Evolutionary conservation across 1,140 invertebrate genomes (phyloP).

Genomic region (Globodera ellingtonae): DNA sequence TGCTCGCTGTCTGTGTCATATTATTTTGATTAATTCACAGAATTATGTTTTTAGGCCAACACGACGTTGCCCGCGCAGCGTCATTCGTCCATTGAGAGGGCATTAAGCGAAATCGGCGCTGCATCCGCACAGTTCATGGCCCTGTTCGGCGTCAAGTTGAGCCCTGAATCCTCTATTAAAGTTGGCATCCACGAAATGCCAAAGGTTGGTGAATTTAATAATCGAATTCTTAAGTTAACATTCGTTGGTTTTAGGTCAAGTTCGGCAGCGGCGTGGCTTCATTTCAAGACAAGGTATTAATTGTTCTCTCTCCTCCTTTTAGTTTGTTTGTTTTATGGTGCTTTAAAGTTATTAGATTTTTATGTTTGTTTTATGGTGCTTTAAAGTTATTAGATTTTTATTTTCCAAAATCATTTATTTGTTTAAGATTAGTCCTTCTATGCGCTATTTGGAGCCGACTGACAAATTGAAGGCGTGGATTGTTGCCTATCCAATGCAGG

Average conservation of each 20-base stretch:
- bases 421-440: neutral
- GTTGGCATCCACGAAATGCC: conserved; percentile 6
- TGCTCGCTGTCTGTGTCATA: conserved; percentile 16
- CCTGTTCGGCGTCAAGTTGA: conserved; percentile 7
- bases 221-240: neutral
- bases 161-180: neutral
- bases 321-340: conserved; percentile 3
- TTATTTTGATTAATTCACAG: no score
- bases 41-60: conserved; percentile 15
- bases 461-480: conserved; percentile 11
- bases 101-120: conserved; percentile 15
- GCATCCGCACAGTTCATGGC: neutral
- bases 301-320: no score
- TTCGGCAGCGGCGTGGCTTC: neutral
- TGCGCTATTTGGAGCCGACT: conserved; percentile 23
- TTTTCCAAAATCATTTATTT: neutral
- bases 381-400: neutral
- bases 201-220: neutral
- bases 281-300: conserved; percentile 8
- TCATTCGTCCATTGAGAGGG: neutral
- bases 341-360: neutral
- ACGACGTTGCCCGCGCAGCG: conserved; percentile 7
- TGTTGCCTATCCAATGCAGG: neutral
- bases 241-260: neutral
- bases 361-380: conserved; percentile 10